These are phyloP conservation scores for Dromaius novaehollandiae DNA, from an alignment of 2,113 vertebrate genomes.

Conservation along the genomic window DNA sequence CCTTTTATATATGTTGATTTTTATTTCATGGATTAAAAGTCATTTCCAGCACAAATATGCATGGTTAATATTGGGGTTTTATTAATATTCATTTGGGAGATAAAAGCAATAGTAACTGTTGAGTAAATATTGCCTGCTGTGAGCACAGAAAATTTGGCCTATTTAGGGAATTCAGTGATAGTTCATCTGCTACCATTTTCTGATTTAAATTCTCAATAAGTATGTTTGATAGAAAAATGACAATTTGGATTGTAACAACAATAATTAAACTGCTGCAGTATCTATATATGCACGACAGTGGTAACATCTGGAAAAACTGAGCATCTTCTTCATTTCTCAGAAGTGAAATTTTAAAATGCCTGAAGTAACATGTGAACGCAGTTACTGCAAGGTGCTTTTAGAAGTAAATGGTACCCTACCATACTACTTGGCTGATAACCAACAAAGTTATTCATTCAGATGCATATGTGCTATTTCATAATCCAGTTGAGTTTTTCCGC, in stretches of 20 bases:
- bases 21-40: neutral
- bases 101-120: conserved; percentile 57
- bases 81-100: conserved; percentile 42
- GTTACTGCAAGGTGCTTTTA: neutral
- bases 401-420: neutral
- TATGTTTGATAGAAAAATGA: conserved; percentile 25
- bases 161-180: conserved; percentile 30
- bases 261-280: conserved; percentile 24
- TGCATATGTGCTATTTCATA: neutral
- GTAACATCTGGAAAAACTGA: conserved; percentile 22
- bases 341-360: conserved; percentile 5
- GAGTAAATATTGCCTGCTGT: conserved; percentile 56
- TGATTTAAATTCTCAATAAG: conserved; percentile 48
- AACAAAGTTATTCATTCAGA: neutral
- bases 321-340: neutral
- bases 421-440: neutral
- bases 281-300: neutral
- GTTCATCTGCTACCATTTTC: conserved; percentile 52
- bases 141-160: conserved; percentile 31
- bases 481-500: neutral
- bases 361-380: neutral
- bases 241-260: conserved; percentile 15
- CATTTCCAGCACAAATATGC: neutral
- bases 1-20: neutral
- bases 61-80: conserved; percentile 12